Base-by-base conservation (phyloP, 2,888 invertebrate species). In the Caenorhabditis zanzibari region DNA sequence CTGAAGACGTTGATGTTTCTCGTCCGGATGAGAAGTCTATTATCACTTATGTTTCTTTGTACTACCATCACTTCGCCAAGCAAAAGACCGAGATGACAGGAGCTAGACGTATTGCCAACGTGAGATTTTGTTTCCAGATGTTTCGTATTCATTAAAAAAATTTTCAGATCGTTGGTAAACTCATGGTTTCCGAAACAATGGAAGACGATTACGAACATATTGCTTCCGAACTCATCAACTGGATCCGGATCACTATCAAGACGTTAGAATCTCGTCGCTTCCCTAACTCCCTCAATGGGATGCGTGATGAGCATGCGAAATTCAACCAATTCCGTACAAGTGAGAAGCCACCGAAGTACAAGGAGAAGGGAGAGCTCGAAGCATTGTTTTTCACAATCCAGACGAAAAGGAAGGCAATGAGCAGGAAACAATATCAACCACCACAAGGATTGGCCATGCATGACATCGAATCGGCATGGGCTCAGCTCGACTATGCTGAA, bases 61-160 rank as follows among this genome's bases (percentile, higher is more conserved):
- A 98, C 94, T 99, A 99, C 93, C 98, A 99, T 94, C 97, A 98
- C 77, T 99, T 99, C 94, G 98, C 98, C 58, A 95, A 97, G 89
- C 97, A 98, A 97, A 98, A 98, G 94, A 97, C 96, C 92, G 98
- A 98, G 93, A 96, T 96, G 94, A 98, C 98, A 93, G 97, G 97
- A 89, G 98, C 98, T 41, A 95, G 96, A 91, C 95, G 98, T 92
- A 98, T 99, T 92, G 98, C 97, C 52, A 99, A 98, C 93, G 97
- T 97, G 93, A 85, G 88, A 64, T 47, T 35, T 26, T 26, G 12
- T 54, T 47, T 10, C 12, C n/a, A 9, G 47, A 52, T 12, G 12
- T 52, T n/a, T 5, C 4, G 26, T 3, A 22, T 35, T 47, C 6
- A 22, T n/a, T 41, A 16, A 1, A 14, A 14, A 16, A 47, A 58